Percentiles rank a stretch among this genome's conserved stretches.
phyloP scores from a whole-genome alignment of 2,888 invertebrate species.

The Spicauda simplicius region DNA sequence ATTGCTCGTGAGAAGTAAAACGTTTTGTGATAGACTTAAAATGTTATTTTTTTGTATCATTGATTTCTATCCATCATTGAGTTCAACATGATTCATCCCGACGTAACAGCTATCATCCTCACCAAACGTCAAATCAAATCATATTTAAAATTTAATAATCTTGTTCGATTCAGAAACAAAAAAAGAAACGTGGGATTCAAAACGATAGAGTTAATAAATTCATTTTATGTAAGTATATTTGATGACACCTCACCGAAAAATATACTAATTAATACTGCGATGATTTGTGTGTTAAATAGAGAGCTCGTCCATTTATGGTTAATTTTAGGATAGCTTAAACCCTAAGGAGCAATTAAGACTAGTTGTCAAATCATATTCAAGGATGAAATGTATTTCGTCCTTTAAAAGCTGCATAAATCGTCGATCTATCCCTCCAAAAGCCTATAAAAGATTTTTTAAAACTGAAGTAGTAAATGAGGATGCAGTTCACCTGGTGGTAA shows the following conservation, averaged over 20 bases:
- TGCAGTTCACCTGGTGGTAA: too few relatives aligned
- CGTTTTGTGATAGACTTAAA: not conserved
- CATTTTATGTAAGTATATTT: not conserved
- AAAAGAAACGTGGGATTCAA: not conserved
- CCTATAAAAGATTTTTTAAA: too few relatives aligned
- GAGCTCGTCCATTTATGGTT: too few relatives aligned
- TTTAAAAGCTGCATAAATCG: too few relatives aligned
- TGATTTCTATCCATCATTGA: not conserved
- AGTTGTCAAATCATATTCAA: too few relatives aligned
- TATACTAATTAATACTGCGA: too few relatives aligned
- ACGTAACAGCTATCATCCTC: not conserved
- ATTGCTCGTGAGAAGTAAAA: not conserved
- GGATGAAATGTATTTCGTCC: too few relatives aligned
- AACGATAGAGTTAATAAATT: not conserved
- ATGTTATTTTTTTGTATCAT: slow-evolving; percentile 2
- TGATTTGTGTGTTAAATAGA: too few relatives aligned
- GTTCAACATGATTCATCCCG: not conserved
- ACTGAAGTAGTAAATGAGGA: too few relatives aligned
- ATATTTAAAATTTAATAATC: not conserved
- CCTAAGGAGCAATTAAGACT: too few relatives aligned
- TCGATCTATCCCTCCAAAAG: too few relatives aligned
- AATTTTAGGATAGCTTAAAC: too few relatives aligned
- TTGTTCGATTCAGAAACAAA: not conserved
- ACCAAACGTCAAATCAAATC: slow-evolving; percentile 1
- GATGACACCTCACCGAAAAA: not conserved